Percentiles rank a stretch among this genome's conserved stretches.
Evolutionary conservation across 2,113 vertebrate species (phyloP).

Genomic region (Tachycineta bicolor): DNA sequence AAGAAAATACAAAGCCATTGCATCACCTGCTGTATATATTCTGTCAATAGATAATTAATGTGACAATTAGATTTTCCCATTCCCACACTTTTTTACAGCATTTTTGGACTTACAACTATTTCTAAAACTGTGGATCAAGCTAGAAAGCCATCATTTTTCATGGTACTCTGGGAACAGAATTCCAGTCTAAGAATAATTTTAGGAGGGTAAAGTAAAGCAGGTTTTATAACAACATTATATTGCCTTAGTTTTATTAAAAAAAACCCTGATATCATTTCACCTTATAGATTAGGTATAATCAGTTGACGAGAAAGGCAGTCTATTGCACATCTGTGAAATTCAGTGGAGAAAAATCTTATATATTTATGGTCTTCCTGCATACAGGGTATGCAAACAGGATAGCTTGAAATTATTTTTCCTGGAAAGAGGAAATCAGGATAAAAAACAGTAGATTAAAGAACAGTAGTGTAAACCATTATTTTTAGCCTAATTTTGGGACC

Average conservation of each 20-base stretch:
- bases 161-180: not conserved
- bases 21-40: constrained; percentile 54
- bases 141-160: not conserved
- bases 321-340: not conserved
- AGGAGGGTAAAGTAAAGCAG: not conserved
- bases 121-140: not conserved
- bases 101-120: not conserved
- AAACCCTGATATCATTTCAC: fast-evolving
- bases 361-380: not conserved
- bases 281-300: not conserved
- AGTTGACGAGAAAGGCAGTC: not conserved
- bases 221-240: not conserved
- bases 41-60: constrained; percentile 66
- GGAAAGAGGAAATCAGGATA: not conserved
- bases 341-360: not conserved
- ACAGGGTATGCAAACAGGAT: not conserved
- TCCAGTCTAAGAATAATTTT: not conserved
- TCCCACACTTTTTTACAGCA: not conserved
- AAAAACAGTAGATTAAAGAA: not conserved
- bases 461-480: fast-evolving
- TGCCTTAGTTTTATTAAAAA: not conserved
- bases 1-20: constrained; percentile 26
- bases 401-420: not conserved
- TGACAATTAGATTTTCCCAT: constrained; percentile 37
- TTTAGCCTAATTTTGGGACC: too few relatives aligned